Evolutionary conservation across 2,797 vertebrate genomes (phyloP).

Genomic region (Rachycentron canadum): DNA sequence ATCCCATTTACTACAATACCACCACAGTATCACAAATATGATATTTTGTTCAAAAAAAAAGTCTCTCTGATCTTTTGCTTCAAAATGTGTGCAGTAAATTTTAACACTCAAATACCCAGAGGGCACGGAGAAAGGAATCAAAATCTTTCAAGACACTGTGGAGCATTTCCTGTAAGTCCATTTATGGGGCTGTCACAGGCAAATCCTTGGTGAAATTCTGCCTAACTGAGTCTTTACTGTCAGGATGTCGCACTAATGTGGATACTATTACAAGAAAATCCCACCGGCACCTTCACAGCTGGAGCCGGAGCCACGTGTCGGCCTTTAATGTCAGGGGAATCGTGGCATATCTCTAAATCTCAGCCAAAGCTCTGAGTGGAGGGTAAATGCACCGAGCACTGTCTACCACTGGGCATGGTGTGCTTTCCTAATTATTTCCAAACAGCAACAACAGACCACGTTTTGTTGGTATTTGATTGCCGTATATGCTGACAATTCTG

Average conservation of each 20-base stretch:
- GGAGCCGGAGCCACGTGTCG: conserved; percentile 41
- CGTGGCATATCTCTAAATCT: conserved; percentile 56
- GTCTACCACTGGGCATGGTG: conserved; percentile 36
- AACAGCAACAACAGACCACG: conserved; percentile 26
- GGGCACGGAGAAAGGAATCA: conserved; percentile 15
- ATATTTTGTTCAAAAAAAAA: conserved; percentile 32
- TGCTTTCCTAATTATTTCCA: conserved; percentile 58
- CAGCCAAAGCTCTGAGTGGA: conserved; percentile 30
- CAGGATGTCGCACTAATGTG: conserved; percentile 65
- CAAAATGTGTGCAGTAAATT: conserved; percentile 22
- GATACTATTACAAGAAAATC: conserved; percentile 66
- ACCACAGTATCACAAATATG: conserved; percentile 36
- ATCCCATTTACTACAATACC: conserved; percentile 60
- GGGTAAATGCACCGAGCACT: conserved; percentile 12
- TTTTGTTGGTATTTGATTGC: conserved; percentile 28
- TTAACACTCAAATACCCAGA: conserved; percentile 13
- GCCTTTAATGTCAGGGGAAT: conserved; percentile 52
- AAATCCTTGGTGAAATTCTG: conserved; percentile 60
- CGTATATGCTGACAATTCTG: conserved; percentile 31
- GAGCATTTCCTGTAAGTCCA: conserved; percentile 40
- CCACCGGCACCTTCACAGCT: conserved; percentile 61
- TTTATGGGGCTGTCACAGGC: conserved; percentile 59
- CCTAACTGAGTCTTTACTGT: conserved; percentile 65
- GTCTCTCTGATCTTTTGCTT: conserved; percentile 48
- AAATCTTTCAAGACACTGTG: conserved; percentile 26